phyloP scores from a whole-genome alignment of 2,113 vertebrate species.

The Mastomys natalensis region DNA sequence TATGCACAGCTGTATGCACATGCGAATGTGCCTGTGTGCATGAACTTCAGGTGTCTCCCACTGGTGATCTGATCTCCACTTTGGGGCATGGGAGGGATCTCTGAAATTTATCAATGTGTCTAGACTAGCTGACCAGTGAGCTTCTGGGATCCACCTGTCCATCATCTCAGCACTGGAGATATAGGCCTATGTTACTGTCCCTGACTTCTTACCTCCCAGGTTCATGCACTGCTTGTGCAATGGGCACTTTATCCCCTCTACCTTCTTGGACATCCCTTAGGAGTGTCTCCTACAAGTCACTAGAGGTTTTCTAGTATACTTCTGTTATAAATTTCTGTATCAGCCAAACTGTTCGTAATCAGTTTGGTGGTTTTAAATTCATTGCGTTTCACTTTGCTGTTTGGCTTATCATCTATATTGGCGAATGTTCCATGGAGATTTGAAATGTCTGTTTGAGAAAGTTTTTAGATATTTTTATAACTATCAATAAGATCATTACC shows the following conservation, averaged over 20 bases:
- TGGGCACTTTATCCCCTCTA: not conserved
- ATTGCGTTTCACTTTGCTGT: not conserved
- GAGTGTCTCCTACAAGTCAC: not conserved
- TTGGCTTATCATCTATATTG: not conserved
- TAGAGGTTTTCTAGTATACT: not conserved
- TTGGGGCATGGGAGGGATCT: not conserved
- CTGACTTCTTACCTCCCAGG: not conserved
- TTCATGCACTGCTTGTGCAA: not conserved
- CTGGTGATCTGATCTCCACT: not conserved
- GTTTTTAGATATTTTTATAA: not conserved
- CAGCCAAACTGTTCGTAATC: not conserved
- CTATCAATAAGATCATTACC: not conserved
- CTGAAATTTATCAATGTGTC: not conserved
- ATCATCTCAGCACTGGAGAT: not conserved
- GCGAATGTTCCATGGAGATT: not conserved
- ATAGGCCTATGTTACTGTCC: not conserved
- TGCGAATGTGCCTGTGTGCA: not conserved
- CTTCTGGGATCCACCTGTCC: not conserved
- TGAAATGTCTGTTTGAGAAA: not conserved
- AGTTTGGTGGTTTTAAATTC: constrained; percentile 8
- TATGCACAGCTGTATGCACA: not conserved
- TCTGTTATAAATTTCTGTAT: not conserved
- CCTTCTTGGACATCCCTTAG: not conserved
- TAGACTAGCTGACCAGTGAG: not conserved
- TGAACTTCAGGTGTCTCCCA: not conserved